These are phyloP conservation scores for Dendrolimus houi DNA, from an alignment of 2,888 invertebrate genomes.

Conservation along the genomic window DNA sequence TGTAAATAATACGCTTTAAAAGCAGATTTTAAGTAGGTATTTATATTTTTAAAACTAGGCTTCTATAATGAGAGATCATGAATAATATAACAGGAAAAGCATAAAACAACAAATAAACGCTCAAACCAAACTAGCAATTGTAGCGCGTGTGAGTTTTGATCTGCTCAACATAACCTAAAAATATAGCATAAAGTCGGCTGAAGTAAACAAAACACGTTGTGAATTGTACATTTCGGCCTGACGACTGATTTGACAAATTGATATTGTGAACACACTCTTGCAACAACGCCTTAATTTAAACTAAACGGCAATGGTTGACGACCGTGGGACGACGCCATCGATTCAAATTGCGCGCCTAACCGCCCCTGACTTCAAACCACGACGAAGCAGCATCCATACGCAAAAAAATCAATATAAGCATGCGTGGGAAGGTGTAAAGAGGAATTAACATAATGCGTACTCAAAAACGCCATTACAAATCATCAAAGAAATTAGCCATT, in stretches of 20 bases:
- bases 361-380: conserved; percentile 17
- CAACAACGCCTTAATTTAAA: background rate
- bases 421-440: conserved; percentile 5
- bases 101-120: too few relatives aligned
- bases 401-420: conserved; percentile 28
- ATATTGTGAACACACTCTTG: background rate
- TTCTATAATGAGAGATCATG: too few relatives aligned
- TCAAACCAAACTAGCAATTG: too few relatives aligned
- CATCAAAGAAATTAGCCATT: conserved; percentile 23
- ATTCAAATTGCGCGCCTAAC: conserved; percentile 57
- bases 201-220: too few relatives aligned
- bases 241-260: too few relatives aligned
- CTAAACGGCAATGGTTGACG: background rate
- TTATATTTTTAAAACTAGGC: too few relatives aligned
- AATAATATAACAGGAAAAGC: too few relatives aligned
- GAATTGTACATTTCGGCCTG: too few relatives aligned
- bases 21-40: too few relatives aligned
- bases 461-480: conserved; percentile 19
- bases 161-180: background rate
- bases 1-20: too few relatives aligned
- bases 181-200: too few relatives aligned
- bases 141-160: background rate
- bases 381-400: conserved; percentile 10
- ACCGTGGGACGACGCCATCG: conserved; percentile 40
- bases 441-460: background rate